These are phyloP conservation scores for Heliconius congener DNA, from an alignment of 1,140 invertebrate species.

Conservation along the genomic window DNA sequence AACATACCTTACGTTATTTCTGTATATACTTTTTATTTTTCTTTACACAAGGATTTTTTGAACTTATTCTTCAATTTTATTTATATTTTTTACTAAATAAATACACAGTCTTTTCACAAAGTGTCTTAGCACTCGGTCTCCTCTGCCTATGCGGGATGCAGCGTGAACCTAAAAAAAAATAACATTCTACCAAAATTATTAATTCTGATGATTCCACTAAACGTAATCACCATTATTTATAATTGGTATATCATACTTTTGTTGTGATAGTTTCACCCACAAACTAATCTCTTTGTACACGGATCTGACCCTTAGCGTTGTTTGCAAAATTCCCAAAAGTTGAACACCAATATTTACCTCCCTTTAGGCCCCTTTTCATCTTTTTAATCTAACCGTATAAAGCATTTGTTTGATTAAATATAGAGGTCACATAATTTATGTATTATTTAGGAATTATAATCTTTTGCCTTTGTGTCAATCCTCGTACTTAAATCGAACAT, in stretches of 20 bases:
- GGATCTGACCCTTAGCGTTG: slow-evolving; percentile 19
- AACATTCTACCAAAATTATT: too few species aligned
- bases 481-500: too few species aligned
- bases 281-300: slow-evolving; percentile 13
- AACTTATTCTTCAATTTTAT: too few species aligned
- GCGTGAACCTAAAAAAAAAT: too few species aligned
- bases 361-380: neutral
- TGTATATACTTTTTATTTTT: too few species aligned
- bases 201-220: too few species aligned
- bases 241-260: slow-evolving; percentile 4
- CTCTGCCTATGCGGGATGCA: too few species aligned
- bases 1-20: too few species aligned
- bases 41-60: too few species aligned
- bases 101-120: too few species aligned
- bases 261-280: slow-evolving; percentile 10
- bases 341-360: slow-evolving; percentile 7
- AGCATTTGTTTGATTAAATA: neutral
- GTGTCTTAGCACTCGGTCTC: too few species aligned
- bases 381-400: neutral
- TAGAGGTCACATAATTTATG: slow-evolving; percentile 1
- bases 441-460: neutral
- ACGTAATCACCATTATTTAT: neutral
- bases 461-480: neutral
- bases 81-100: too few species aligned
- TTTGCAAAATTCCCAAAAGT: slow-evolving; percentile 20